Conservation (phyloP, 30 jellyfish, hydroid and myxozoan species). For the Hydra vulgaris region DNA sequence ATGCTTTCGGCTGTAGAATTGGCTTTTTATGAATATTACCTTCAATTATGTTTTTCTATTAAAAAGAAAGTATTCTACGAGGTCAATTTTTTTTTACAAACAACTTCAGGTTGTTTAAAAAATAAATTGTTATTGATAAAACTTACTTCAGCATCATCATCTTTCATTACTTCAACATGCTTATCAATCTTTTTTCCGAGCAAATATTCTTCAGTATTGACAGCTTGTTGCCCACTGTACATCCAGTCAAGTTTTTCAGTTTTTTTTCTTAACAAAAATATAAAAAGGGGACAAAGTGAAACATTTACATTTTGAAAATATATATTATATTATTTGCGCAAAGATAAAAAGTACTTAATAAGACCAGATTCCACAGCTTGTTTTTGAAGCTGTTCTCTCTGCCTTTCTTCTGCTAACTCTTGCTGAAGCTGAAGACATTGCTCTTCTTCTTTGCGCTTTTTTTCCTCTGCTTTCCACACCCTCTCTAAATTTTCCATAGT, state of each 20-base stretch:
- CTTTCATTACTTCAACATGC: conserved; percentile 62
- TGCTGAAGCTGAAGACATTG: conserved; percentile 66
- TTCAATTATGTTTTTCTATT: background rate
- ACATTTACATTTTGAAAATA: too few relatives aligned
- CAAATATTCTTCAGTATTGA: conserved; percentile 72
- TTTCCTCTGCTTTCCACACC: conserved; percentile 99
- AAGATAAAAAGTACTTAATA: conserved; percentile 25
- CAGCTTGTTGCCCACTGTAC: conserved; percentile 73
- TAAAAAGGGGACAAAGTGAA: background rate
- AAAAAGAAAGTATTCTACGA: too few relatives aligned
- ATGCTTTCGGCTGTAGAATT: conserved; percentile 10
- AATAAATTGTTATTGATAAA: too few relatives aligned
- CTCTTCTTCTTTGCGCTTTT: conserved; percentile 69
- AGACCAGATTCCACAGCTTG: conserved; percentile 90
- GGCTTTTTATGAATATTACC: background rate
- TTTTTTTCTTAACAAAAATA: conserved; percentile 40
- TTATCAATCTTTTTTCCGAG: conserved; percentile 87
- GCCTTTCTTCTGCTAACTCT: conserved; percentile 82
- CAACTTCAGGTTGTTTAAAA: too few relatives aligned
- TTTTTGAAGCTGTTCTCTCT: conserved; percentile 63
- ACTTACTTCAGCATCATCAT: conserved; percentile 27
- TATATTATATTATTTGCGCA: too few relatives aligned
- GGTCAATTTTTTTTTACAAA: too few relatives aligned
- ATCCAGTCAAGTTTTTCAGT: conserved; percentile 80
- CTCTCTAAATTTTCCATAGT: conserved; percentile 96